These are phyloP conservation scores for Gymnocheta viridis DNA, from an alignment of 2,888 invertebrate species.

Conservation along the genomic window DNA sequence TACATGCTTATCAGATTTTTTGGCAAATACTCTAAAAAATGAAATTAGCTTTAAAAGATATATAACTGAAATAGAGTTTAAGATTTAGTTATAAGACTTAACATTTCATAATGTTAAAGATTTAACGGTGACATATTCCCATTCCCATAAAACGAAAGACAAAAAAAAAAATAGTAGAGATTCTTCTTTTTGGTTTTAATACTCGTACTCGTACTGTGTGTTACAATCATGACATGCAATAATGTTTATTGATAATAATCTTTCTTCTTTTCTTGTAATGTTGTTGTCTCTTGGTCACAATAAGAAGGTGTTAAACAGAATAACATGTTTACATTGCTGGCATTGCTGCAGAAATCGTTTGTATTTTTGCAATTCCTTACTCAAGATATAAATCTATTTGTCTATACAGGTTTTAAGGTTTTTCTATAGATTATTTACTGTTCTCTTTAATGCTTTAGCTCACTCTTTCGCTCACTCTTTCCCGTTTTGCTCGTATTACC, in stretches of 20 bases:
- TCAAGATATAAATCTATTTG: conserved; percentile 55
- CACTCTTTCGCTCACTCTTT: not conserved
- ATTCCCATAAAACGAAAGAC: not conserved
- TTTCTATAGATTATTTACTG: conserved; percentile 18
- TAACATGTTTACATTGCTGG: conserved; percentile 41
- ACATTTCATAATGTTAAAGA: conserved; percentile 58
- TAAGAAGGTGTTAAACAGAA: conserved; percentile 67
- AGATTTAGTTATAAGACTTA: conserved; percentile 46
- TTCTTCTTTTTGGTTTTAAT: conserved; percentile 18
- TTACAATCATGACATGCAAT: conserved; percentile 68
- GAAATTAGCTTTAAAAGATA: conserved; percentile 1
- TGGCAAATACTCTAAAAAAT: not conserved
- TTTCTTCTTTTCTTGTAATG: conserved; percentile 20
- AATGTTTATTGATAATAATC: conserved; percentile 69
- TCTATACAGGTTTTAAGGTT: conserved; percentile 57
- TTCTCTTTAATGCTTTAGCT: not conserved
- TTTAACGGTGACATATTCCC: conserved; percentile 65
- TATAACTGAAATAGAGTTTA: conserved; percentile 18
- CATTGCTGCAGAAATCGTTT: conserved; percentile 43
- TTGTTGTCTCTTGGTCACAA: conserved; percentile 27
- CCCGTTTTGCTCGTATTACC: conserved; percentile 8
- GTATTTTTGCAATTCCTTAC: conserved; percentile 48
- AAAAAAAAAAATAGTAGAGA: not conserved
- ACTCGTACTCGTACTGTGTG: conserved; percentile 7
- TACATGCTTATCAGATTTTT: conserved; percentile 67